Base-by-base conservation (phyloP, 2,888 invertebrate genomes). In the Notodonta ziczac region DNA sequence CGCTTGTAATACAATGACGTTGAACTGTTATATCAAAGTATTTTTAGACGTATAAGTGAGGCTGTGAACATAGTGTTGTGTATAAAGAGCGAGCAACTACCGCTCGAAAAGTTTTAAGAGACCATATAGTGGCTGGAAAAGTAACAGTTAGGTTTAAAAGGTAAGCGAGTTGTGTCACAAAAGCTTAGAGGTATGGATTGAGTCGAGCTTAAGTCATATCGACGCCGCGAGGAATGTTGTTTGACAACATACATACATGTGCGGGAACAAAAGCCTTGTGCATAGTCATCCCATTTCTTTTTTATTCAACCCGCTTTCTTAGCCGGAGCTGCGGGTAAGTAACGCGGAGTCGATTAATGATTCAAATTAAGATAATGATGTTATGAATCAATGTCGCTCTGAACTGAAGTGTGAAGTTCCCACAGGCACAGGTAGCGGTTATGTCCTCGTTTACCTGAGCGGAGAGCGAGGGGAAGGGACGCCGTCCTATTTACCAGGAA, bases 251-350 rank as follows among this genome's bases (percentile, higher is more conserved):
- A 89, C 88, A 90, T 89, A 89, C 88, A 90, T 89, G 85, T 91
- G 87, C 90, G 90, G 90, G 91, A 93, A 93, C 91, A 93, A 93
- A 91, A 93, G 93, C 89, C 90, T 88, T 88, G 83, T 88, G 90
- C 90, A 89, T 83, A 89, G 88, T 89, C 91, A 87, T 90, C 85
- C 83, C 84, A 82, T 85, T 84, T 87, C 83, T 87, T 89, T 88
- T 90, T 90, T 89, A 84, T 84, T 86, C 80, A 75, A 81, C 78
- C 80, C 81, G 85, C 88, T 87, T 86, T 88, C 87, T 84, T 80
- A 73, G 64, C 71, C 72, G 72, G 76, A 80, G 70, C 74, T 70
- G 72, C 69, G 73, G 69, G 70, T 69, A 73, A 72, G 73, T 76
- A 57, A 66, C 65, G 62, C 67, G 69, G 65, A 56, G 65, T 69